Percentiles rank a stretch among this genome's conserved stretches.
These are phyloP conservation scores for Dasypogon diadema DNA, from an alignment of 2,888 invertebrate genomes.

Conservation along the genomic window DNA sequence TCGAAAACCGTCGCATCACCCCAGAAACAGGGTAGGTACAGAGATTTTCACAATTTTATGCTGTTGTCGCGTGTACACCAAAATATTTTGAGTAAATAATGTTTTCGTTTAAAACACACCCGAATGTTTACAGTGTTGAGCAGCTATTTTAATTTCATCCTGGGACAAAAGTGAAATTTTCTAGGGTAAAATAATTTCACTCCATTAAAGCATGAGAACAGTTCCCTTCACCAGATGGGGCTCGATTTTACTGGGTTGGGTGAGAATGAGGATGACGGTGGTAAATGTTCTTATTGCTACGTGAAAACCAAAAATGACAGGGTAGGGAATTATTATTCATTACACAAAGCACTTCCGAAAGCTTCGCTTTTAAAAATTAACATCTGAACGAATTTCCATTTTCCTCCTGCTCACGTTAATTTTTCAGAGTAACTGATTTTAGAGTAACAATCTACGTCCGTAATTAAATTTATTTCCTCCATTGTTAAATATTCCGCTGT, in stretches of 20 bases:
- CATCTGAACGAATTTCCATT: slow-evolving; percentile 24
- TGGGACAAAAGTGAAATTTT: slow-evolving; percentile 28
- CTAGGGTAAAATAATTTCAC: slow-evolving; percentile 33
- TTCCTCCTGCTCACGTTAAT: background rate
- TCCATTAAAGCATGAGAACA: slow-evolving; percentile 34
- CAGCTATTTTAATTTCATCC: background rate
- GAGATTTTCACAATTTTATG: no score
- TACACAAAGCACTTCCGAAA: slow-evolving; percentile 32
- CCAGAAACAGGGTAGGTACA: background rate
- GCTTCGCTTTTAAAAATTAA: slow-evolving; percentile 27
- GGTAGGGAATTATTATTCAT: slow-evolving; percentile 36
- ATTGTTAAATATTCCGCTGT: no score
- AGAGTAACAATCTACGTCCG: no score
- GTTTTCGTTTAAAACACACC: no score
- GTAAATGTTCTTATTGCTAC: slow-evolving; percentile 3
- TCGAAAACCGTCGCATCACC: background rate
- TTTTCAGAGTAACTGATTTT: no score
- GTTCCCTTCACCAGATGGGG: slow-evolving; percentile 21
- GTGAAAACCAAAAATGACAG: slow-evolving; percentile 20
- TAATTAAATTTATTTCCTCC: no score
- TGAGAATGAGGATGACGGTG: no score
- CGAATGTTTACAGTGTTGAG: no score
- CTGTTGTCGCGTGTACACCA: no score
- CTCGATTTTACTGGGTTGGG: slow-evolving; percentile 8
- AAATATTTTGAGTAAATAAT: no score